Conservation (phyloP, 2,888 invertebrate species). For the Nemapogon koenigi region DNA sequence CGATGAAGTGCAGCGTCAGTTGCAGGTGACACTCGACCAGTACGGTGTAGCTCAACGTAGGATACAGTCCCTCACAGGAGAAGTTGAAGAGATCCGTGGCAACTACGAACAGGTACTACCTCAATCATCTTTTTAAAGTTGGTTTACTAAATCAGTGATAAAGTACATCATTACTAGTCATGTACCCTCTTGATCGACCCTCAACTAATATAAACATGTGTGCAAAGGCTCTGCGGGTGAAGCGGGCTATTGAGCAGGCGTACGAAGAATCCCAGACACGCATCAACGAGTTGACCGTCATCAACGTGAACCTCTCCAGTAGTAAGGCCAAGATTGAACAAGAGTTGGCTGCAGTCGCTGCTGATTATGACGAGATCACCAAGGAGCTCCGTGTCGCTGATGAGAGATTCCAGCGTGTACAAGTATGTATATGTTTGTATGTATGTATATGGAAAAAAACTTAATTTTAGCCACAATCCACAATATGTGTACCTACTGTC, state of each 20-base stretch:
- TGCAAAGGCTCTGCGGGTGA: conserved; percentile 89
- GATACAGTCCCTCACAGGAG: conserved; percentile 89
- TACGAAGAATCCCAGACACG: conserved; percentile 91
- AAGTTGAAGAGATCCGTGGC: conserved; percentile 94
- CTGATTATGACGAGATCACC: conserved; percentile 98
- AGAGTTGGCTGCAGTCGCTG: conserved; percentile 87
- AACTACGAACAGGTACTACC: conserved; percentile 80
- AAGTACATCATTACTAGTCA: too few relatives aligned
- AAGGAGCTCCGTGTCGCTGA: conserved; percentile 93
- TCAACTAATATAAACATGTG: too few relatives aligned
- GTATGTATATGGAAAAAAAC: too few relatives aligned
- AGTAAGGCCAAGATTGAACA: conserved; percentile 95
- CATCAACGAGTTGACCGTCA: conserved; percentile 92
- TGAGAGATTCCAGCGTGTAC: conserved; percentile 93
- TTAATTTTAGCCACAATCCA: too few relatives aligned
- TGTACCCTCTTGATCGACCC: too few relatives aligned
- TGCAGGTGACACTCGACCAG: conserved; percentile 94
- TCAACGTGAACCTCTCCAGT: conserved; percentile 94
- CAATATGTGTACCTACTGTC: too few relatives aligned
- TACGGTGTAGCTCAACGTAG: conserved; percentile 90
- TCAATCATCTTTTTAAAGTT: too few relatives aligned
- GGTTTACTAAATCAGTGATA: too few relatives aligned
- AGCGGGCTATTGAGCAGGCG: conserved; percentile 87
- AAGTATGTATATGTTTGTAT: too few relatives aligned
- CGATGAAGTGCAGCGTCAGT: conserved; percentile 94